phyloP scores from a whole-genome alignment of 1,140 invertebrate genomes.

The Drosophila nannoptera region DNA sequence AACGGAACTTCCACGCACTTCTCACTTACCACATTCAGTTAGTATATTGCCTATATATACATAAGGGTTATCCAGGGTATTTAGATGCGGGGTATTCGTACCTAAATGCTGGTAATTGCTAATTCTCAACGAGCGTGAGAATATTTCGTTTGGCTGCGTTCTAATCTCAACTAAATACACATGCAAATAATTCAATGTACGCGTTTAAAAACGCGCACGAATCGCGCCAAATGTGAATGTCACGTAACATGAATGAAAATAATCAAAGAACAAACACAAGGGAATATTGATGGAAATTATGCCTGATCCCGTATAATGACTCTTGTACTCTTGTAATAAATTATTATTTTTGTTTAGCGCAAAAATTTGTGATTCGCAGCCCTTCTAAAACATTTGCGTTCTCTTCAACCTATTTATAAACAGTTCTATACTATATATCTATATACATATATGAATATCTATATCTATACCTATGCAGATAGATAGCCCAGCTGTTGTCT shows the following conservation, averaged over 20 bases:
- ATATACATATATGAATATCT: background rate
- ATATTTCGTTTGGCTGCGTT: slow-evolving; percentile 52
- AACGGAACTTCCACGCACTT: background rate
- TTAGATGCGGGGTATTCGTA: background rate
- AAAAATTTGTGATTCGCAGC: too few species aligned
- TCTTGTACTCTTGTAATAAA: too few species aligned
- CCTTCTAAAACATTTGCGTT: slow-evolving; percentile 11
- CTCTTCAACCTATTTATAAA: slow-evolving; percentile 26
- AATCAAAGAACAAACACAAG: slow-evolving; percentile 28
- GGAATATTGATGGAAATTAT: too few species aligned
- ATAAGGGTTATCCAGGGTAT: slow-evolving; percentile 3
- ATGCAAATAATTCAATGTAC: slow-evolving; percentile 42
- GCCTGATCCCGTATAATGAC: too few species aligned
- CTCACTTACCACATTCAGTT: slow-evolving; percentile 30
- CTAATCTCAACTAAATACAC: slow-evolving; percentile 49
- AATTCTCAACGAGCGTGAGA: slow-evolving; percentile 61
- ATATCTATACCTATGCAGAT: slow-evolving; percentile 3
- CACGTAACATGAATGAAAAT: slow-evolving; percentile 66
- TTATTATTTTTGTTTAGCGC: too few species aligned
- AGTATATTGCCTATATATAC: background rate
- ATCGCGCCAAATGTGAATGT: slow-evolving; percentile 51
- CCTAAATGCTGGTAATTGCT: slow-evolving; percentile 17
- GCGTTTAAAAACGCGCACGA: slow-evolving; percentile 41
- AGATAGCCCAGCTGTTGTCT: slow-evolving; percentile 32
- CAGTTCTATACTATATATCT: slow-evolving; percentile 24